Evolutionary conservation across 2,797 vertebrate species (phyloP).

Genomic region (Psittacula derbiana): DNA sequence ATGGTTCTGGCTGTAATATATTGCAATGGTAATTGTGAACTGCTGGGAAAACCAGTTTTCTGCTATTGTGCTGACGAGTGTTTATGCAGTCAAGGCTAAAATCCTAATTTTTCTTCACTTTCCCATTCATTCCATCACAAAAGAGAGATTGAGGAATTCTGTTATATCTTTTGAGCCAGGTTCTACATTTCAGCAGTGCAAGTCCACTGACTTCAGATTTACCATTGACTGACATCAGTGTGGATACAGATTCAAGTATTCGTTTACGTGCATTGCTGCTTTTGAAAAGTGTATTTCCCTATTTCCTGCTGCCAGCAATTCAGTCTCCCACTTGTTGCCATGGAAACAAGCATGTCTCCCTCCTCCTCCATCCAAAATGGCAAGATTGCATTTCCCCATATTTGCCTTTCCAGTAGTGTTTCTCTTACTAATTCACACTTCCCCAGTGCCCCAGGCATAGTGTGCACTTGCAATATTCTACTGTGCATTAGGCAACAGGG

Average conservation of each 20-base stretch:
- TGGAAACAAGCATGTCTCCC: conserved; percentile 21
- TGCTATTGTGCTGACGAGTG: neutral
- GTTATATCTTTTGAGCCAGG: neutral
- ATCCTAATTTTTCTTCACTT: neutral
- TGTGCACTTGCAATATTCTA: neutral
- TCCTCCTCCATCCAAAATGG: neutral
- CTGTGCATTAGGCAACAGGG: neutral
- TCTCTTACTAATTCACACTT: neutral
- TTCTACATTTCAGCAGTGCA: neutral
- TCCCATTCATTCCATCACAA: neutral
- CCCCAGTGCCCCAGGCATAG: neutral
- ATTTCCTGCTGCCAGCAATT: neutral
- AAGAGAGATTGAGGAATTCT: neutral
- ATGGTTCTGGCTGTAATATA: neutral
- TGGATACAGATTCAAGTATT: neutral
- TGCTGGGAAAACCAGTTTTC: neutral
- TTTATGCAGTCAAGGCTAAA: neutral
- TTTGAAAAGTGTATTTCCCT: neutral
- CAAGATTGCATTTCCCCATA: neutral
- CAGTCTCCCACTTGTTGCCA: conserved; percentile 55
- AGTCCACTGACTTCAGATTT: neutral
- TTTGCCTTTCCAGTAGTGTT: neutral
- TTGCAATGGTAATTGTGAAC: neutral
- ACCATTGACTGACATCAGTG: neutral
- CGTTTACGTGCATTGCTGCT: conserved; percentile 2